A percentile compares a stretch with the other conserved stretches of the same genome.
These are phyloP conservation scores for Prietella phreatophila DNA, from an alignment of 2,113 vertebrate species.

Conservation along the genomic window DNA sequence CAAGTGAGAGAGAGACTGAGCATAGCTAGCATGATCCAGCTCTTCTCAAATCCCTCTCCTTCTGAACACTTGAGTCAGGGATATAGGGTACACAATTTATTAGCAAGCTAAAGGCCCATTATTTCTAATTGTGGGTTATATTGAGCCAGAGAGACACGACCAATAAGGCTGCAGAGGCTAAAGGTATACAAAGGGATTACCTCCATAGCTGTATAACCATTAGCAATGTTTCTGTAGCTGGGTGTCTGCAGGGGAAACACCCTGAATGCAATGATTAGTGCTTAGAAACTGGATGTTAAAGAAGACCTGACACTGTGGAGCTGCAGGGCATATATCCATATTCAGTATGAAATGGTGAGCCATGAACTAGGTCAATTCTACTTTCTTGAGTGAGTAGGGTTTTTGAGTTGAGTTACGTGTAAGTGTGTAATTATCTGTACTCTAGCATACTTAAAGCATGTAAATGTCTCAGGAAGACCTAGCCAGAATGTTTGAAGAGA, in stretches of 20 bases:
- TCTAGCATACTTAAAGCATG: neutral
- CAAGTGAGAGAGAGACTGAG: neutral
- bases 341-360: neutral
- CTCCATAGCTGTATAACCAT: slow-evolving; percentile 29
- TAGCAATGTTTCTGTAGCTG: slow-evolving; percentile 32
- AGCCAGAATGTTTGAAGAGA: neutral
- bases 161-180: slow-evolving; percentile 40
- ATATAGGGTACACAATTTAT: slow-evolving; percentile 45
- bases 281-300: slow-evolving; percentile 15
- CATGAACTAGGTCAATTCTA: neutral
- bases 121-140: slow-evolving; percentile 53
- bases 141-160: slow-evolving; percentile 48
- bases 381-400: neutral
- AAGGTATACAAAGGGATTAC: slow-evolving; percentile 37
- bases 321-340: neutral
- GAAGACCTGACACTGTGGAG: neutral
- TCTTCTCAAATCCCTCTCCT: slow-evolving; percentile 24
- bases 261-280: slow-evolving; percentile 27
- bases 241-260: slow-evolving; percentile 25
- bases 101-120: slow-evolving; percentile 46
- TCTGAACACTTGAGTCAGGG: slow-evolving; percentile 34
- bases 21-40: neutral
- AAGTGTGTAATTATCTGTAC: neutral
- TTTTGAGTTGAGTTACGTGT: neutral
- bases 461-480: neutral